Evolutionary conservation across 2,888 invertebrate genomes (phyloP), one percentile per base, ranked within the genome.

Genomic region (Cetonia aurata): DNA sequence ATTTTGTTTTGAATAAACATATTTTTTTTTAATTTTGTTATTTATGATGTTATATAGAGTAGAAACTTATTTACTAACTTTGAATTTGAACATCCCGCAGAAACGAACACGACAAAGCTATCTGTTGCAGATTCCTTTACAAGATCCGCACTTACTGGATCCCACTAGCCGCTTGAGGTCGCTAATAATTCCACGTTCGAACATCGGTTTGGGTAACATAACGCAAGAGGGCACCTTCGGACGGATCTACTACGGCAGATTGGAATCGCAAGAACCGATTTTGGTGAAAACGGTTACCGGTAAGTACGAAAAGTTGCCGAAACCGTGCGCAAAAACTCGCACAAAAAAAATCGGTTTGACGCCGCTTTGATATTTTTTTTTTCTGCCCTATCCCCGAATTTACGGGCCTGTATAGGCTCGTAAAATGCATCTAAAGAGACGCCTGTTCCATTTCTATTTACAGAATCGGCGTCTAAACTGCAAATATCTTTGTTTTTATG

Each of bases 211-310:
- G 33, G 88, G 89, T 72, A 87, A 87, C 57, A 82, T 91, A 0
- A 84, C 91, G 0, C 92, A 93, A 77, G 92, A 94, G 86, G 97
- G 96, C 41, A 96, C 96, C 53, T 97, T 96, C 81, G 96, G 96
- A 1, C 89, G 92, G 72, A 90, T 96, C 48, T 95, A 94, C 84
- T 90, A 91, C 77, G 96, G 95, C 48, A 83, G 86, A 70, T 88
- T 88, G 2, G 88, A 89, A 17, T 85, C 85, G 8, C 89, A 92
- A 75, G 90, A 92, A 81, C 92, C 93, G 80, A 94, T 96, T 67
- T 86, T 93, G 76, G 91, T 96, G 70, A 96, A 96, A 86, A 96
- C 96, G 74, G 94, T 96, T 59, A 88, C 91, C 87, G 92, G 94
- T 96, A 83, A 89, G 89, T 85, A 88, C 89, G 55, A 66, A 48